A percentile compares a stretch with the other conserved stretches of the same genome.
Conservation (phyloP, 2,113 vertebrate species). For the Aspidoscelis tigris region DNA sequence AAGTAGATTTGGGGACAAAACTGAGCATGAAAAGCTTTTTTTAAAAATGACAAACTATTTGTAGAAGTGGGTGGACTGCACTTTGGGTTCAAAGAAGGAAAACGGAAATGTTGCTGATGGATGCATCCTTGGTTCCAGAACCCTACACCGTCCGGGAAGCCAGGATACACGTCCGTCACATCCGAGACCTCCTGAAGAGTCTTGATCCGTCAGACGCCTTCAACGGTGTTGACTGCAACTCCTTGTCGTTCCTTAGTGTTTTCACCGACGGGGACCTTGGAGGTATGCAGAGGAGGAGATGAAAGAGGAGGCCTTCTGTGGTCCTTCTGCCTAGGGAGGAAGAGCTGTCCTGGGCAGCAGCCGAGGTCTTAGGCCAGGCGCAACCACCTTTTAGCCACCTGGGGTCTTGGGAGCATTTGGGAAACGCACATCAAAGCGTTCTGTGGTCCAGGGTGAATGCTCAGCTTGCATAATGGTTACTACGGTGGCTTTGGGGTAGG, state of each 20-base stretch:
- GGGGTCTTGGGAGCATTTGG: no score
- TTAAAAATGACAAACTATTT: no score
- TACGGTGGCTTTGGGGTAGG: no score
- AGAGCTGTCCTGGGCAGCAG: neutral
- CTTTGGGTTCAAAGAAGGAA: no score
- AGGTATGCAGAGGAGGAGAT: slow-evolving; percentile 75
- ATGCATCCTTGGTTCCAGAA: slow-evolving; percentile 74
- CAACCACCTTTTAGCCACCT: no score
- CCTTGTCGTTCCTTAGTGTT: slow-evolving; percentile 93
- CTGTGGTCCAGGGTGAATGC: no score
- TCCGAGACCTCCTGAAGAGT: slow-evolving; percentile 97
- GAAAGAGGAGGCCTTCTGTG: fast-evolving
- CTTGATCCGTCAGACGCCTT: slow-evolving; percentile 96
- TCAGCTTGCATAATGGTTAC: no score
- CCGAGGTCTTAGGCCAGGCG: neutral
- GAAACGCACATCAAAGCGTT: no score
- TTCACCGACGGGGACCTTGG: slow-evolving; percentile 97
- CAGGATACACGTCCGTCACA: slow-evolving; percentile 96
- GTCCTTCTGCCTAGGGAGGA: neutral
- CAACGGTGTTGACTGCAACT: slow-evolving; percentile 98
- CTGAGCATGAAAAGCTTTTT: no score
- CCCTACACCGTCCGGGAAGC: slow-evolving; percentile 97
- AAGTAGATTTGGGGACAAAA: no score
- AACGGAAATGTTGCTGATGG: no score
- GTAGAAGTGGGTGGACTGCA: no score